Base-by-base conservation (phyloP, 2,888 invertebrate species). In the Drosophila ustulata region DNA sequence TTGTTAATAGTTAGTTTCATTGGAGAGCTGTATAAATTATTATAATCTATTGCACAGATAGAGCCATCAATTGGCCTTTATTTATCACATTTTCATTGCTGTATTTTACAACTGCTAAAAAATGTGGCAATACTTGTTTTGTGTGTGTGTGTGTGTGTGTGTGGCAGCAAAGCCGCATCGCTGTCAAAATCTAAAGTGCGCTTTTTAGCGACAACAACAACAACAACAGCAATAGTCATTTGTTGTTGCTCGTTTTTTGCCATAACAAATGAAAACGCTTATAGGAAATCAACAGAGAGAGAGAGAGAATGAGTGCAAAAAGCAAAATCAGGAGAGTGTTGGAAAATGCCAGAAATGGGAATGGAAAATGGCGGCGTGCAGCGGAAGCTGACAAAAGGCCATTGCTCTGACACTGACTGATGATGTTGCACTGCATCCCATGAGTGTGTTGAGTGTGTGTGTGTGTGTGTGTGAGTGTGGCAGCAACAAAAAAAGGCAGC, bases 321-420 rank as follows among this genome's bases (percentile, higher is more conserved):
- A n/a, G n/a, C 32, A 30, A 37, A 56, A 59, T n/a, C 18, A 66
- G 53, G 7, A 32, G 66, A 71, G 66, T 74, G 62, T 76, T 88
- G 65, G 46, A 52, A 75, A 86, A 77, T 70, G 52, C 45, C 43
- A 55, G 55, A 71, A 64, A 23, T n/a, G 43, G 43, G 3, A 61
- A 53, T 53, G 61, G 52, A 64, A 66, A 68, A 66, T 71, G 79
- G 79, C 66, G 61, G 64, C 62, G 57, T 75, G 67, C 70, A 71
- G 71, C 86, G 86, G 86, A 86, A 89, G 89, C 89, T 82, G 87
- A 80, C 89, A 82, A 75, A 89, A 86, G 79, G 81, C 73, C 89
- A 90, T 79, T 71, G 62, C 75, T 69, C 74, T 88, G 90, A 89
- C 89, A 90, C 80, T 90, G 89, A 89, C 80, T 80, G 89, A 89